These are phyloP conservation scores for Euwallacea similis DNA, from an alignment of 1,140 invertebrate genomes.

Conservation along the genomic window DNA sequence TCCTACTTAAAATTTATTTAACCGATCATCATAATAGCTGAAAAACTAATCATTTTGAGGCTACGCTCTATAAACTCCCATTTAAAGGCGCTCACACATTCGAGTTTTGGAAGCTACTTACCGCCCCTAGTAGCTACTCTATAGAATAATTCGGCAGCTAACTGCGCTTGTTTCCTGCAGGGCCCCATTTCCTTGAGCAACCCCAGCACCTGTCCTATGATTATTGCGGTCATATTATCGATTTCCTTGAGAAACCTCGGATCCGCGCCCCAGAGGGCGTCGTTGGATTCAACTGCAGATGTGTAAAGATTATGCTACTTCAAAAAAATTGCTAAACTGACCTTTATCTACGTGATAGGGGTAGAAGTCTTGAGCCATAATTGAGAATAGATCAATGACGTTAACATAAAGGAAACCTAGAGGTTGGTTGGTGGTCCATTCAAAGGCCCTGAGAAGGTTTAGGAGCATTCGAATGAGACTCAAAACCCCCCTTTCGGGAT, in stretches of 20 bases:
- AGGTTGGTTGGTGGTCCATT: slow-evolving; percentile 63
- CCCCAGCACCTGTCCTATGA: slow-evolving; percentile 76
- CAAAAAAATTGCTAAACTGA: slow-evolving; percentile 17
- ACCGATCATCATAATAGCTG: too few relatives aligned
- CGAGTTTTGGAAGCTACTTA: not conserved
- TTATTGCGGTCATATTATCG: slow-evolving; percentile 73
- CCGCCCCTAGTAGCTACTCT: slow-evolving; percentile 67
- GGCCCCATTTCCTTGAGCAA: slow-evolving; percentile 71
- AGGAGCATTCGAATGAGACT: slow-evolving; percentile 76
- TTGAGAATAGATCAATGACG: slow-evolving; percentile 73
- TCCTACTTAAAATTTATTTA: too few relatives aligned
- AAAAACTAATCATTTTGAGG: too few relatives aligned
- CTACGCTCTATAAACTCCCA: too few relatives aligned
- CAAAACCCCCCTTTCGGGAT: slow-evolving; percentile 79
- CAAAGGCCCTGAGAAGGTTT: slow-evolving; percentile 71
- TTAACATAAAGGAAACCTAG: slow-evolving; percentile 68
- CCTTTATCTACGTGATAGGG: slow-evolving; percentile 81
- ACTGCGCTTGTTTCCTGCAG: slow-evolving; percentile 64
- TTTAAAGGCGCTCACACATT: too few relatives aligned
- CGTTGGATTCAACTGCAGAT: slow-evolving; percentile 84
- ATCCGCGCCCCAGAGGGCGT: slow-evolving; percentile 88
- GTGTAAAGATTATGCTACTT: not conserved
- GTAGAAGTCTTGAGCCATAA: slow-evolving; percentile 75
- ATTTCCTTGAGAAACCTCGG: slow-evolving; percentile 81
- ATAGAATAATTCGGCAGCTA: slow-evolving; percentile 75